A percentile compares a stretch with the other conserved stretches of the same genome.
Conservation (phyloP, 2,797 vertebrate species). For the Ceryle rudis region DNA sequence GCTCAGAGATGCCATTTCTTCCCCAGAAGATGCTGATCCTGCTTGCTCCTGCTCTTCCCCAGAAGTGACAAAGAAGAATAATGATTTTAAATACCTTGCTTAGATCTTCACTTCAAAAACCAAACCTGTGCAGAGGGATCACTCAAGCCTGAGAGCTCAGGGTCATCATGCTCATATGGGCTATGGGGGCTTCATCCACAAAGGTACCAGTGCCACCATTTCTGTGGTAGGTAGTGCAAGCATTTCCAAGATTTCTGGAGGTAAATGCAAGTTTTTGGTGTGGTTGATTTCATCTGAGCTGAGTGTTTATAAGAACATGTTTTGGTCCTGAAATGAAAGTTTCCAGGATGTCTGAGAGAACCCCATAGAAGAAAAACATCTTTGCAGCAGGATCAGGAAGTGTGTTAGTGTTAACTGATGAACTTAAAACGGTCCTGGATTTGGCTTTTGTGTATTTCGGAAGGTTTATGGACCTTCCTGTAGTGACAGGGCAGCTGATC, state of each 20-base stretch:
- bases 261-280: background rate
- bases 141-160: no score
- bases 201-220: background rate
- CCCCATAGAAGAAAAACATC: background rate
- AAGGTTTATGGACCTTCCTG: background rate
- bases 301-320: background rate
- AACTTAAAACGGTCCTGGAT: background rate
- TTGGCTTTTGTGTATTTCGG: background rate
- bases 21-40: background rate
- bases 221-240: background rate
- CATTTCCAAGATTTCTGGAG: background rate
- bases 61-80: background rate
- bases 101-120: background rate
- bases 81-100: background rate
- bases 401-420: background rate
- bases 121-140: background rate
- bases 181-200: background rate
- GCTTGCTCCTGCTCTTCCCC: background rate
- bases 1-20: background rate
- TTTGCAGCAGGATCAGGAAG: background rate
- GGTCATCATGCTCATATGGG: fast-evolving
- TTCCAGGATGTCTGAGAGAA: background rate
- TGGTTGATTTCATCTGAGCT: background rate
- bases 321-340: background rate
- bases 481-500: background rate